Conservation (phyloP, 2,888 invertebrate species). For the Gryllus longicercus region DNA sequence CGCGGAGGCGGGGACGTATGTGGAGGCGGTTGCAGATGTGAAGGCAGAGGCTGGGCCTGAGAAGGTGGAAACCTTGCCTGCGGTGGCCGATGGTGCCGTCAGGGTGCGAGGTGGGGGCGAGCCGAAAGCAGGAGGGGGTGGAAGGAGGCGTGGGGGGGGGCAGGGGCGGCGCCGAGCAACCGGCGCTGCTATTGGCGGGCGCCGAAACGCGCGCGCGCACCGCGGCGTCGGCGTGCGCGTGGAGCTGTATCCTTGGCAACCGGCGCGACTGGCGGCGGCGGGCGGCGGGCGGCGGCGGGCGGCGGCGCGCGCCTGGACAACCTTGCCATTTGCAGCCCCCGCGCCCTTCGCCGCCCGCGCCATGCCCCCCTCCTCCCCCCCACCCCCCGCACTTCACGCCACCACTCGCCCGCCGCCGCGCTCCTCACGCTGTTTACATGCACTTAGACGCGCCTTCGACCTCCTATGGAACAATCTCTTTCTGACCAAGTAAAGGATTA, state of each 20-base stretch:
- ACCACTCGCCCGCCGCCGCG: neutral
- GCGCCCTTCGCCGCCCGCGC: neutral
- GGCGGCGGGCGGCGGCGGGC: neutral
- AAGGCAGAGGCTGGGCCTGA: too few relatives aligned
- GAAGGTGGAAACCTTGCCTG: too few relatives aligned
- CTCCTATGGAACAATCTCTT: too few relatives aligned
- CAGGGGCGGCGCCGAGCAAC: neutral
- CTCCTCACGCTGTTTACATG: neutral
- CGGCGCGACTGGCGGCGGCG: neutral
- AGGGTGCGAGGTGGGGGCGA: neutral
- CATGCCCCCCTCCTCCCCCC: neutral
- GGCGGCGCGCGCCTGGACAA: neutral
- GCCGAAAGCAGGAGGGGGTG: neutral
- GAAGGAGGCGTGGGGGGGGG: neutral
- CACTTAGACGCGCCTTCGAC: neutral
- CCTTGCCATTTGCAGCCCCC: conserved; percentile 17
- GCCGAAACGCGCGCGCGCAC: neutral
- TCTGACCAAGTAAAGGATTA: too few relatives aligned
- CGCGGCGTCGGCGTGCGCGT: neutral
- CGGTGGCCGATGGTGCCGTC: too few relatives aligned
- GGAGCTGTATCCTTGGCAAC: neutral
- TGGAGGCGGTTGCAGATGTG: too few relatives aligned
- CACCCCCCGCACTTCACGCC: neutral
- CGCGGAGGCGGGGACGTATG: too few relatives aligned
- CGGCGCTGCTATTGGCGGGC: neutral